Evolutionary conservation across 2,888 invertebrate species (phyloP), one percentile per base, ranked within the genome.

Genomic region (Ptilodon capucinus): DNA sequence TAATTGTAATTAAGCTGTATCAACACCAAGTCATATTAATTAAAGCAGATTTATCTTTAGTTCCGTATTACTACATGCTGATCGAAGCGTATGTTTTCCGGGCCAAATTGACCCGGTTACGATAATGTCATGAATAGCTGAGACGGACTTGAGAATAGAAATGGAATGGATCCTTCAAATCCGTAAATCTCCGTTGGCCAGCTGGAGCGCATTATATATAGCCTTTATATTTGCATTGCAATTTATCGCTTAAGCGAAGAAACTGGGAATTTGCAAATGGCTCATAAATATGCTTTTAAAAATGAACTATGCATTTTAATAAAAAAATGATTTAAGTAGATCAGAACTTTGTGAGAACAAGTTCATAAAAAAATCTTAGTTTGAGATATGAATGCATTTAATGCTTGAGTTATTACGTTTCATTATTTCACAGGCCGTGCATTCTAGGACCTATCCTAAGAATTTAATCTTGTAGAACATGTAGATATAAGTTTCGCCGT

Each of bases 81-180:
- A 23, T 35, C 23, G 2, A 23, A 58, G 51, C 43, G 35, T 48
- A 16, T 16, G 25, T 41, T 18, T 42, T 34, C 19, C 21, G 13
- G 34, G 4, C 14, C 14, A 34, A 2, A 19, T 59, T 68, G 76
- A 76, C 77, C 78, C 60, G 75, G 64, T 79, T 42, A 64, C 57
- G 67, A 68, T 67, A 57, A 63, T 53, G 54, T 60, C 59, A 60
- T 59, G 57, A 74, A 71, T 70, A 64, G 68, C 54, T 44, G 60
- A 70, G 57, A 66, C 60, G 64, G 67, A 60, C 62, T 68, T 65
- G 62, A 68, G 71, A 75, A 81, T 75, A 71, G 71, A 76, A 81
- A 75, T 66, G 67, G 64, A 76, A 79, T 73, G 67, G 68, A 76
- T 76, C 67, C 71, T 71, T 71, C 68, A 79, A 76, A 74, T 71